phyloP scores from a whole-genome alignment of 2,797 vertebrate species.

The Anisognathus igniventris region DNA sequence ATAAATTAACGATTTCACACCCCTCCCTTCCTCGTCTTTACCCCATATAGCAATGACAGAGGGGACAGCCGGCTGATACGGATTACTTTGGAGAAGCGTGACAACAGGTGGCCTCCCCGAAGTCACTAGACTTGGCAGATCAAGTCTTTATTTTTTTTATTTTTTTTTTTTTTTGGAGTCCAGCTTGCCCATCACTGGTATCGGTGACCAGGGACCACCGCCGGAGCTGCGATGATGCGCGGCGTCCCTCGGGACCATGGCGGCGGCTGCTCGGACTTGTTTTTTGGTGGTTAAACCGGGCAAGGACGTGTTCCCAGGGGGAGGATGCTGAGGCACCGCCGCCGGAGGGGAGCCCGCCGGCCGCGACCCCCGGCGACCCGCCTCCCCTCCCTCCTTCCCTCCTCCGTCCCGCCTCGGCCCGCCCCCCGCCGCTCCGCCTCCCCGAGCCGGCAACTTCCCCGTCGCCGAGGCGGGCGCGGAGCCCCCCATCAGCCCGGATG shows the following conservation, averaged over 20 bases:
- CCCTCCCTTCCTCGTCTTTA: background rate
- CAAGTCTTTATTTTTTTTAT: background rate
- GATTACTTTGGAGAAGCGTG: background rate
- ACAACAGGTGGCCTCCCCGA: conserved; percentile 17
- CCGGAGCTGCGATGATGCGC: background rate
- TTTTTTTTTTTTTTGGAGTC: background rate
- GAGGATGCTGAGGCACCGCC: background rate
- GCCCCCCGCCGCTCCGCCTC: background rate
- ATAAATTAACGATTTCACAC: background rate
- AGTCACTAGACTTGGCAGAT: background rate
- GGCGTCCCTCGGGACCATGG: background rate
- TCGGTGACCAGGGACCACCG: rapidly evolving
- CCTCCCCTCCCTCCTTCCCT: background rate
- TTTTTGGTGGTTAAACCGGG: no score
- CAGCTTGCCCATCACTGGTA: background rate
- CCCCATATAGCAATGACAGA: background rate
- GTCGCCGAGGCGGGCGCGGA: background rate
- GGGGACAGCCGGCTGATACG: background rate
- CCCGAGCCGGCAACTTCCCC: background rate
- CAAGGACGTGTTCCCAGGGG: rapidly evolving
- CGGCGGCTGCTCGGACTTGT: background rate
- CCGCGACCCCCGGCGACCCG: background rate
- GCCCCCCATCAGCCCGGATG: background rate
- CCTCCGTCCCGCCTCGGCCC: background rate
- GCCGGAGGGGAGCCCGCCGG: background rate